Percentiles rank a stretch among this genome's conserved stretches.
Conservation (phyloP, 2,113 vertebrate species). For the Rhea americana region DNA sequence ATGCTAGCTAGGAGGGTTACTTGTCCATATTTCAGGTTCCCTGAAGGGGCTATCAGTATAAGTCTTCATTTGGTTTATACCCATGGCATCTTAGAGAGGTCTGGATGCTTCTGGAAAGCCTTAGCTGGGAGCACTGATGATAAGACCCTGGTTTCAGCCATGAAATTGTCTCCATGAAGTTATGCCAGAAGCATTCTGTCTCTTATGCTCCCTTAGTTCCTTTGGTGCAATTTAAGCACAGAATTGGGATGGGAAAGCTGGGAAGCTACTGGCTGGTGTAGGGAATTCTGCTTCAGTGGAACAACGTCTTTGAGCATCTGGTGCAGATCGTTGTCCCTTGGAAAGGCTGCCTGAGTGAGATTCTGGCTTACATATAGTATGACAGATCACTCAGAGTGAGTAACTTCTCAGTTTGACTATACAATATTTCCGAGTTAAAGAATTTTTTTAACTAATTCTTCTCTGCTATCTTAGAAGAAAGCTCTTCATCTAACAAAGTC, state of each 20-base stretch:
- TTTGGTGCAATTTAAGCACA: background rate
- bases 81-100: background rate
- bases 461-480: background rate
- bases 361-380: fast-evolving
- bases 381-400: background rate
- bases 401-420: background rate
- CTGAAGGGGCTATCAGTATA: background rate
- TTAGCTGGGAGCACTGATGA: background rate
- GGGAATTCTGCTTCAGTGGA: background rate
- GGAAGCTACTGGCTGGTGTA: background rate
- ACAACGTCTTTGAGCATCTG: background rate
- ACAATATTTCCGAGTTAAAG: background rate
- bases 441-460: background rate
- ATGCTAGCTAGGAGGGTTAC: background rate
- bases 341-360: background rate
- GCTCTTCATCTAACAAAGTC: background rate
- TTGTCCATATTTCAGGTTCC: background rate
- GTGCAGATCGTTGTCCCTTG: background rate
- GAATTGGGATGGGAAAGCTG: background rate
- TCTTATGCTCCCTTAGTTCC: background rate
- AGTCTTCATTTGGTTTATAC: fast-evolving
- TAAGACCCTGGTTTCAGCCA: background rate
- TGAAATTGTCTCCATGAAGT: fast-evolving
- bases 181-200: background rate
- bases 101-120: background rate